A percentile compares a stretch with the other conserved stretches of the same genome.
These are phyloP conservation scores for Petrolisthes manimaculis DNA, from an alignment of 2,888 invertebrate genomes.

Conservation along the genomic window DNA sequence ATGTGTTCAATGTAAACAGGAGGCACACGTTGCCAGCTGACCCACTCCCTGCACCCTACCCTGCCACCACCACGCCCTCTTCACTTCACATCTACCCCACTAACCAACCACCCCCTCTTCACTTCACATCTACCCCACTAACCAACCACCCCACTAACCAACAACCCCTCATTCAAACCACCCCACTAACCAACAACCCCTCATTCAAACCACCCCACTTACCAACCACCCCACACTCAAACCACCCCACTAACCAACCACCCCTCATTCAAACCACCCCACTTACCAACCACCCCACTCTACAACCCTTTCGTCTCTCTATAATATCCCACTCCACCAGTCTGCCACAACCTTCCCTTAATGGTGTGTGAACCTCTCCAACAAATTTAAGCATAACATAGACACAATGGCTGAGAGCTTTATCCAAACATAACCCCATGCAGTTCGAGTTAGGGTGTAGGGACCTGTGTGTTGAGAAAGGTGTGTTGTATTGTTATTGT, in stretches of 20 bases:
- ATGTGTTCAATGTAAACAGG: slow-evolving; percentile 45
- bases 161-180: too few relatives aligned
- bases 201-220: slow-evolving; percentile 2
- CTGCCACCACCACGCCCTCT: neutral
- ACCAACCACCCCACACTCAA: neutral
- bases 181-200: slow-evolving; percentile 12
- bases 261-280: too few relatives aligned
- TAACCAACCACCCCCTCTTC: neutral
- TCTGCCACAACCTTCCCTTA: neutral
- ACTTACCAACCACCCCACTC: neutral
- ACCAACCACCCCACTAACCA: neutral
- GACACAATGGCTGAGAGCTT: too few relatives aligned
- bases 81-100: too few relatives aligned
- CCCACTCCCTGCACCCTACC: neutral
- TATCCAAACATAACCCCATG: too few relatives aligned
- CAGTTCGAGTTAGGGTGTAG: too few relatives aligned
- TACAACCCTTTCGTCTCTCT: neutral
- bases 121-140: neutral
- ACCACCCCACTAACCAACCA: neutral
- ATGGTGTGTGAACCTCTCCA: too few relatives aligned
- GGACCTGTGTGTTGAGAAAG: too few relatives aligned
- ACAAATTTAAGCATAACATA: too few relatives aligned
- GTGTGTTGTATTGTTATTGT: too few relatives aligned
- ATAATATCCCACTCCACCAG: neutral
- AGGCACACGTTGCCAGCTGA: slow-evolving; percentile 38